Base-by-base conservation (phyloP, 2,113 vertebrate species). In the Poicephalus gulielmi region DNA sequence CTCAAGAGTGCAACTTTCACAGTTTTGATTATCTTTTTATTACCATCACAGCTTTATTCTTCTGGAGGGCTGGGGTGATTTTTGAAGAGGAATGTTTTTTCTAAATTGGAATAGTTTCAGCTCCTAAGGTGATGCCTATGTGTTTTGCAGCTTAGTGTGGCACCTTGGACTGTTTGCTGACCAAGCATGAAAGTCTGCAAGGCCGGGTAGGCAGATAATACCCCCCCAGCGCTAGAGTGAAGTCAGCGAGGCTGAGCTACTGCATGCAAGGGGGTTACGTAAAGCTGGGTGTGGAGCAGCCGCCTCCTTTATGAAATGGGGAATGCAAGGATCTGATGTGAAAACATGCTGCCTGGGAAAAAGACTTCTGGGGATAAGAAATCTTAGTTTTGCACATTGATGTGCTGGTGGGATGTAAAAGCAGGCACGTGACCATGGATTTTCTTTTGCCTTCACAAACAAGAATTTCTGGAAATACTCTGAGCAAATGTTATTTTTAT, bases 211-310 rank as follows among this genome's bases (percentile, higher is more conserved):
- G 55, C 64, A 81, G 62, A 10, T 83, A 64, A 47, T 77, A 94
- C 30, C 60, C 25, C 31, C 59, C 47, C 44, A 71, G 70, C 0
- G 0, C 9, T 2, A 20, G 73, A 25, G 60, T 77, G 76, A 83
- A 78, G 83, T 93, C 88, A 90, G 76, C 6, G 6, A 52, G 76
- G 66, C 80, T 44, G 60, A 74, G 75, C 53, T 41, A 5, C 62
- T 46, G 31, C 0, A 0, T 76, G n/a, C 49, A 15, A 77, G 20
- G 37, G 47, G 7, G 47, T 94, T 95, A 86, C 5, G 7, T 93
- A 89, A 96, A 88, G 86, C 66, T 90, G 93, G 85, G 86, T 81
- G 93, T 95, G 92, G 80, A 90, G 47, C 35, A 74, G 47, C 70
- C 55, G 25, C 27, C 22, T 93, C 17, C 1, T 4, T 89, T n/a